A percentile compares a stretch with the other conserved stretches of the same genome.
Conservation (phyloP, 2,797 vertebrate genomes). For the Pseudopleuronectes americanus region DNA sequence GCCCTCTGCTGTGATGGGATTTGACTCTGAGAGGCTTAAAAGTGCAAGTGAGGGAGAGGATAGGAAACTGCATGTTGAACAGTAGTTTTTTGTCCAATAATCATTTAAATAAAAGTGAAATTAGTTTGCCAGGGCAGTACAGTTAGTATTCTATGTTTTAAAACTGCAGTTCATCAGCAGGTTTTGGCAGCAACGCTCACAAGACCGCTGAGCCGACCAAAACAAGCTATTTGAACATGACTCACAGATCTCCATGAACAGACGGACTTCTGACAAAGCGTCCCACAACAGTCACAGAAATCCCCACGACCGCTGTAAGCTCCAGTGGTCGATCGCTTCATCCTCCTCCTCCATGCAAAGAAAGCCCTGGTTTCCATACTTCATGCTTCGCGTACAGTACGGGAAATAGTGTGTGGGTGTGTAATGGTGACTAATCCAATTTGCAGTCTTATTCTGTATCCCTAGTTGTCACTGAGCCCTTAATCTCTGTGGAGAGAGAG, state of each 20-base stretch:
- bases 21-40: no score
- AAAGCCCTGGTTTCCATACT: slow-evolving; percentile 52
- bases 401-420: slow-evolving; percentile 63
- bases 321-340: slow-evolving; percentile 55
- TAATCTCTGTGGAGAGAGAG: slow-evolving; percentile 79
- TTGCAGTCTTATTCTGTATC: slow-evolving; percentile 81
- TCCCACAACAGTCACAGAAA: slow-evolving; percentile 53
- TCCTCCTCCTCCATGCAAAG: slow-evolving; percentile 47
- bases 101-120: neutral
- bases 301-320: slow-evolving; percentile 44
- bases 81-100: neutral
- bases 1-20: no score
- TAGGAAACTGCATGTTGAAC: no score
- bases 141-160: slow-evolving; percentile 3
- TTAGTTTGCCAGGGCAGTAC: neutral
- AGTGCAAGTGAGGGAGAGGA: no score
- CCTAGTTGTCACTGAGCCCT: slow-evolving; percentile 68
- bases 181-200: slow-evolving; percentile 16
- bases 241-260: slow-evolving; percentile 53
- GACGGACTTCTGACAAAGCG: slow-evolving; percentile 35
- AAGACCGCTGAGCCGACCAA: slow-evolving; percentile 31
- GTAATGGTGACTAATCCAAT: slow-evolving; percentile 84
- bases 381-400: slow-evolving; percentile 45
- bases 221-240: slow-evolving; percentile 53
- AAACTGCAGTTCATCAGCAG: slow-evolving; percentile 12